Base-by-base conservation (phyloP, 2,797 vertebrate species). In the Spheniscus humboldti region DNA sequence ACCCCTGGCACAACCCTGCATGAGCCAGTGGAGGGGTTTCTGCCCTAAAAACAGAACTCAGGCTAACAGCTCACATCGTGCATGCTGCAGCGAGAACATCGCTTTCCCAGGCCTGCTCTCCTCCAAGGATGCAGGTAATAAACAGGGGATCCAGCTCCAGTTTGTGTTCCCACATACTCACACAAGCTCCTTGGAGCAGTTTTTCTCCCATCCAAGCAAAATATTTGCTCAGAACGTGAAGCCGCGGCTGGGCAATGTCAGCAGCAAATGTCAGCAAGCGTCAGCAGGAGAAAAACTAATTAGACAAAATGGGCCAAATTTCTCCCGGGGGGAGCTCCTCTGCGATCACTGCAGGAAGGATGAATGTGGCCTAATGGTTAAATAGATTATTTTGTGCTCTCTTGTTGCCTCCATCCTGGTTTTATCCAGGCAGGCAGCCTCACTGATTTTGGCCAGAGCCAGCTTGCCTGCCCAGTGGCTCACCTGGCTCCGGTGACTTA, bases 121-220 rank as follows among this genome's bases (percentile, higher is more conserved):
- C 85, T 56, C 23, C 59, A 20, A 53, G 74, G 24, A 28, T 1
- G 1, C 81, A 96, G 94, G 93, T 92, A 72, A 72, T 15, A 43
- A 39, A 16, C 37, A 33, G 53, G 93, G 80, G 83, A 83, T 79
- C 69, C 71, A 78, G 92, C 88, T 88, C 30, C 22, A 12, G 31
- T 75, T 3, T 41, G 71, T 14, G 30, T 88, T 96, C 94, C 93
- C 93, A 93, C 92, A 69, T 31, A 22, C 28, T 57, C 68, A 59
- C 69, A 39, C 13, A 13, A 96, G 52, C 76, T 88, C 64, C 71
- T 82, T 3, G 0, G 56, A 88, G 85, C 78, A 35, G 23, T n/a
- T 93, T 92, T 86, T 30, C 57, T 84, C 68, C 83, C 64, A 31
- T 96, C 96, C 97, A 97, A 97, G 69, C 66, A 84, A 95, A 97